Evolutionary conservation across 2,113 vertebrate genomes (phyloP), one percentile per base, ranked within the genome.

Genomic region (Polyodon spathula): DNA sequence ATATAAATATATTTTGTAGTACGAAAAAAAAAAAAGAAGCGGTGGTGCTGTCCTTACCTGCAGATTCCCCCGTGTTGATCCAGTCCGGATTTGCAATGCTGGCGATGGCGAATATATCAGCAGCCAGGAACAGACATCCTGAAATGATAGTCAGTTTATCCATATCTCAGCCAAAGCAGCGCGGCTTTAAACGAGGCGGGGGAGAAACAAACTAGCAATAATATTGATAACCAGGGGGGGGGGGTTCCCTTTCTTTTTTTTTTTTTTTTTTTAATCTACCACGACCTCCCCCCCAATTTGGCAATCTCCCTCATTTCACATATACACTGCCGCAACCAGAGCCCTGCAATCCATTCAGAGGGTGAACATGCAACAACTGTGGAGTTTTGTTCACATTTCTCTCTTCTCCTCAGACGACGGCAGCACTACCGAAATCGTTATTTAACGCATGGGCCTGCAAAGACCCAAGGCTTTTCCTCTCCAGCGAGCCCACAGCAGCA

Each of bases 111-210:
- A 97, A 97, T 78, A 97, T 92, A 82, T 97, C 92, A 39, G 93
- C 93, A 58, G 92, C 90, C 76, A 97, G 86, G 78, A 97, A 97
- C 71, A 97, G 91, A 73, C 93, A 97, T 88, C 91, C 92, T 87
- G 93, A 95, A 71, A 97, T 95, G 76, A 95, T 89, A 78, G 92
- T 95, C 81, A 95, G 87, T 86, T 95, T 95, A 89, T 97, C 93
- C 93, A 97, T 96, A 69, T 78, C 86, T 77, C 79, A 66, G 70
- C 69, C 73, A 42, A n/a, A 61, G 64, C 52, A 42, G 39, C 6
- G 58, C 17, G 59, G 43, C 43, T 42, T 61, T 15, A 50, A 11
- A 58, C 27, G 27, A 38, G 14, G 43, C 38, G 27, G 16, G 40
- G 15, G 52, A 37, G 6, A 27, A 27, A 27, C 27, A 27, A 27